Base-by-base conservation (phyloP, 2,888 invertebrate genomes). In the Protodeltote pygarga region DNA sequence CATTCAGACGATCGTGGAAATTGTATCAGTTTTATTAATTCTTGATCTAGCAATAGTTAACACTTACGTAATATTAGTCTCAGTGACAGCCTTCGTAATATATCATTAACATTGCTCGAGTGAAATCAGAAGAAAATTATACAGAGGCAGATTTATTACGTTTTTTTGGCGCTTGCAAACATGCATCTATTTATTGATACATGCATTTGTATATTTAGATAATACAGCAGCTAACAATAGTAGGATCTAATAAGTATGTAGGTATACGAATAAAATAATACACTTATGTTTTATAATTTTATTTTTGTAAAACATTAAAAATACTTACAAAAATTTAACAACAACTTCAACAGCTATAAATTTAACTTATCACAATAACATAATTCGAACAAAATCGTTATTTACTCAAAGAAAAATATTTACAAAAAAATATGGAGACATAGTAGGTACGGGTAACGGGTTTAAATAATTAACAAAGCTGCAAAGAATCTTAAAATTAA, bases 351-450 rank as follows among this genome's bases (percentile, higher is more conserved):
- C 58, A 70, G 59, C 23, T 45, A 58, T 55, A 27, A 28, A 44
- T 50, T 34, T 48, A 65, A 66, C 79, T 74, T 79, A 82, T 82
- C 81, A 81, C 81, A 79, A 65, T 45, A 65, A 71, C 45, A 69
- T 64, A 55, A 68, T 65, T 60, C 64, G 50, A 51, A 64, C 25
- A 57, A 54, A 51, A 24, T 31, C 0, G 39, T 34, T 19, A 28
- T 24, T 52, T 47, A n/a, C n/a, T n/a, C n/a, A 42, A 47, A 31
- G 34, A 45, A 45, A 21, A 45, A 57, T 68, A 68, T 68, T 71
- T 73, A 75, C 68, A 73, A 46, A 31, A 48, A n/a, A 21, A 37
- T 52, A 50, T 55, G 55, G 60, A 40, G 60, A 55, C 46, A 64
- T 27, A 17, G 2, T 24, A 23, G 16, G 38, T 28, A 49, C 39